Evolutionary conservation across 2,888 invertebrate genomes (phyloP).

Genomic region (Micropterix aruncella): DNA sequence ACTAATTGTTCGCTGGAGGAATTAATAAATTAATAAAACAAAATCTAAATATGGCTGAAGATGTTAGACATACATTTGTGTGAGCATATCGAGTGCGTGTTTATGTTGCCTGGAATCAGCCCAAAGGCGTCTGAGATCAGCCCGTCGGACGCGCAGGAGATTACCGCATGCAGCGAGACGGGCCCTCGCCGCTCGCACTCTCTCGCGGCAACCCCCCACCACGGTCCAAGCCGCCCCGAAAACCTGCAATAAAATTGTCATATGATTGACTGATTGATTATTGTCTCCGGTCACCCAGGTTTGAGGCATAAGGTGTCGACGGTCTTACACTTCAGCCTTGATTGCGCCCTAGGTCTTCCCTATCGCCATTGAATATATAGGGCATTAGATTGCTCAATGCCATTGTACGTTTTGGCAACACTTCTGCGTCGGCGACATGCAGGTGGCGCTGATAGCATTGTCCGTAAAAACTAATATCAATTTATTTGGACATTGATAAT

Average conservation of each 20-base stretch:
- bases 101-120: conserved; percentile 93
- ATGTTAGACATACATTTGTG: conserved; percentile 56
- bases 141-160: conserved; percentile 76
- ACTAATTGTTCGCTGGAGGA: conserved; percentile 29
- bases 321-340: no score
- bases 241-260: conserved; percentile 38
- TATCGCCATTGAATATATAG: no score
- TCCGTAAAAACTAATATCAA: no score
- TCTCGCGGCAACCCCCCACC: conserved; percentile 26
- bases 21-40: conserved; percentile 23
- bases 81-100: conserved; percentile 73
- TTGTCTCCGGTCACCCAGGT: no score
- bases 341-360: no score
- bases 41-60: conserved; percentile 1
- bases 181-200: conserved; percentile 27
- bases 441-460: no score
- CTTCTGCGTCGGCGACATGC: no score
- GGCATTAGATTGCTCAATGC: no score
- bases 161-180: conserved; percentile 30
- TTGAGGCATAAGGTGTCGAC: no score
- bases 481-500: no score
- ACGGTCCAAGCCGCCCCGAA: conserved; percentile 27
- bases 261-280: no score
- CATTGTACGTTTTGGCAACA: no score
- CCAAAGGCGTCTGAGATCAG: conserved; percentile 89